Base-by-base conservation (phyloP, 37 sponge, comb jelly and placozoan species). In the Spongilla lacustris region DNA sequence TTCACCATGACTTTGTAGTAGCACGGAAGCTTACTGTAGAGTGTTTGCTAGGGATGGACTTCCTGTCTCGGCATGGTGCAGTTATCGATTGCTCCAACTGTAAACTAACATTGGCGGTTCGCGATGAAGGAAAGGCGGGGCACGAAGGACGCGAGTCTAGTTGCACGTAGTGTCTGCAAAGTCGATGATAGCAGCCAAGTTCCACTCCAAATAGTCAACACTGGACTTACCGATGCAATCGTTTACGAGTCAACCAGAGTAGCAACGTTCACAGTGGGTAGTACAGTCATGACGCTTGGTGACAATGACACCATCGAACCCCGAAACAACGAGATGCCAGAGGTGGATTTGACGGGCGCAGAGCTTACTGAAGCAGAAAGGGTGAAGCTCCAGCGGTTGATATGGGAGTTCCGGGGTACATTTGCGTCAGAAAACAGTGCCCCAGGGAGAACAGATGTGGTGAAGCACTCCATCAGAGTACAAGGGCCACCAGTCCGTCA, bases 31-130 rank as follows among this genome's bases (percentile, higher is more conserved):
- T 77, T 33, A 77, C 78, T 27, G 38, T 77, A 27, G 78, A 77
- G 35, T 77, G 78, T 77, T 77, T 77, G 38, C 78, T 77, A 36
- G 78, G 78, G 27, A 36, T 36, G 29, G 78, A 77, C 38, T 77
- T 77, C 78, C 33, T 77, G 78, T 27, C 29, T 33, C 34, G 38
- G 35, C 38, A 77, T 77, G 78, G 38, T 37, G 78, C 78, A 27
- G 38, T 77, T 27, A 38, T 77, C 35, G 78, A 77, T 77, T 77
- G 78, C 13, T 26, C 35, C 26, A 34, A 36, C 38, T 50, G 50
- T 58, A 79, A 38, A n/a, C 38, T 77, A 33, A 37, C 38, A 37
- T 27, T 77, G 29, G 78, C 35, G 26, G 33, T 26, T 27, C 78
- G 38, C 29, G 26, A 38, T 38, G 78, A 38, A 27, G 38, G 26